Conservation (phyloP, 2,888 invertebrate genomes). For the Morpho helenor region DNA sequence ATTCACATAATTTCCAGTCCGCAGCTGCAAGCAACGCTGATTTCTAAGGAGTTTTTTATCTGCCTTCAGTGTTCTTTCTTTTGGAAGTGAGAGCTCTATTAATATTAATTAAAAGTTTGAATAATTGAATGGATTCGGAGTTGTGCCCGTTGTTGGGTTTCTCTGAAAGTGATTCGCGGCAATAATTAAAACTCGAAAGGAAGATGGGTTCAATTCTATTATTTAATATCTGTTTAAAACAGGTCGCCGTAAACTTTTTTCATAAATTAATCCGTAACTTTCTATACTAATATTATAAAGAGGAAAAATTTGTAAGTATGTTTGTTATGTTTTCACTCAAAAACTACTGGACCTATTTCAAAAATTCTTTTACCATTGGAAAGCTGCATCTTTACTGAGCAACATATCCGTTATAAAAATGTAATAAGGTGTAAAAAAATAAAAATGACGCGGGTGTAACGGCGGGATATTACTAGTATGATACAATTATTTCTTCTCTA, state of each 20-base stretch:
- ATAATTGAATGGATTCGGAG: conserved; percentile 74
- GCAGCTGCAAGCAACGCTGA: conserved; percentile 72
- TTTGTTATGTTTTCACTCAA: too few relatives aligned
- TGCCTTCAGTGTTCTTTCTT: conserved; percentile 71
- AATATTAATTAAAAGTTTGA: conserved; percentile 79
- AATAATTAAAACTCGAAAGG: conserved; percentile 69
- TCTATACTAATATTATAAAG: too few relatives aligned
- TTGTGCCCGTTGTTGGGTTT: conserved; percentile 68
- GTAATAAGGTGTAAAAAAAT: too few relatives aligned
- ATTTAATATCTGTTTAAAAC: conserved; percentile 59
- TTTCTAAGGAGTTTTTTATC: conserved; percentile 76
- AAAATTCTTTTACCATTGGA: too few relatives aligned
- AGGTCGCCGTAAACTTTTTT: conserved; percentile 35
- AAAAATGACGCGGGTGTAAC: too few relatives aligned
- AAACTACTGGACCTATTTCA: too few relatives aligned
- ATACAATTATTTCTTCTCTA: too few relatives aligned
- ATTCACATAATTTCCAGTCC: conserved; percentile 75
- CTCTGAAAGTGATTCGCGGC: conserved; percentile 60
- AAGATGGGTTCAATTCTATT: conserved; percentile 47
- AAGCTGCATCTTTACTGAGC: too few relatives aligned
- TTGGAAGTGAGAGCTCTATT: conserved; percentile 74
- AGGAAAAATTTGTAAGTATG: too few relatives aligned
- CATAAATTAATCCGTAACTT: not conserved
- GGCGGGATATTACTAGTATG: too few relatives aligned
- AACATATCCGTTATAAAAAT: too few relatives aligned